Base-by-base conservation (phyloP, 2,888 invertebrate species). In the Opisthograptis luteolata region DNA sequence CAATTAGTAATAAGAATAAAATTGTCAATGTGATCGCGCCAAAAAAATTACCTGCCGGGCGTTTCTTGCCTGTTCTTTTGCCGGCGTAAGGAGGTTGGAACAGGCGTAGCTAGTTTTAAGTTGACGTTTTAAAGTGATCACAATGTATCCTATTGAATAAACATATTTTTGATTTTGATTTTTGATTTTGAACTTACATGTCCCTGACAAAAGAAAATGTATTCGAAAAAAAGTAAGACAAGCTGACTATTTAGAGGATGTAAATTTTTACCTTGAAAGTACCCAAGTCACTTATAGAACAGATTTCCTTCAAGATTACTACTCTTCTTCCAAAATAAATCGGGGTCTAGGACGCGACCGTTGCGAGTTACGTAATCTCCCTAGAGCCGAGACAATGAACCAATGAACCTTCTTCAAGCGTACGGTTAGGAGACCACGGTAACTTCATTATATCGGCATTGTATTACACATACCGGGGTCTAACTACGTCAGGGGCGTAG, bases 401-500 rank as follows among this genome's bases (percentile, higher is more conserved):
- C 31, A 28, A 40, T 25, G 46, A 32, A 35, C 41, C 24, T 30
- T 35, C 34, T 39, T 27, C 27, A 40, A 46, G 37, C 13, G 37
- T 32, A 32, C 28, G 27, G 34, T 30, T 31, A 47, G 34, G 36
- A 36, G 32, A 40, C 28, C 50, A 35, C 30, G 40, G 20, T 12
- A 76, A 73, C 67, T 74, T 70, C 65, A 77, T 80, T 73, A 79
- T 67, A 70, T 60, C 68, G 58, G 59, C 64, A 72, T 75, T 73
- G 77, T 71, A 70, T 60, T 71, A 65, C 65, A 66, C 59, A 66
- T 12, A 19, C 62, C 55, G 44, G 68, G 63, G 64, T 60, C 67
- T 81, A 79, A 79, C 79, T 79, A 76, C 79, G 75, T 79, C 78
- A 76, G 76, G 68, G 70, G 68, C 66, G 71, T 67, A 76, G 81